A percentile compares a stretch with the other conserved stretches of the same genome.
phyloP scores from a whole-genome alignment of 2,888 invertebrate genomes.

The Catocala nupta region DNA sequence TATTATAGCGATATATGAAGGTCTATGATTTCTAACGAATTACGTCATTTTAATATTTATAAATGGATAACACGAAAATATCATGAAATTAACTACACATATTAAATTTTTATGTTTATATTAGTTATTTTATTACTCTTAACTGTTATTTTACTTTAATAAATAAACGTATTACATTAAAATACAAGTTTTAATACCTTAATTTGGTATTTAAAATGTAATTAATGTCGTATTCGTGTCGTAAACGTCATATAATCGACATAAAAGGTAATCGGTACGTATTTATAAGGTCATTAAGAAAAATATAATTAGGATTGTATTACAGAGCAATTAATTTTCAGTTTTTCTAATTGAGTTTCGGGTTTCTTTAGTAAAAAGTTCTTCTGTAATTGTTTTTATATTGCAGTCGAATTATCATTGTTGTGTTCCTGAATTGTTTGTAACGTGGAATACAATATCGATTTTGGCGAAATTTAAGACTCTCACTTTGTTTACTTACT shows the following conservation, averaged over 20 bases:
- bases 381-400: background rate
- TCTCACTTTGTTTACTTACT: too few species aligned
- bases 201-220: conserved; percentile 18
- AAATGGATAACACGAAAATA: background rate
- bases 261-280: conserved; percentile 5
- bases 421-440: too few species aligned
- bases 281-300: conserved; percentile 17
- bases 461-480: too few species aligned
- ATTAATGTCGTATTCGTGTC: conserved; percentile 23
- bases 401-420: background rate
- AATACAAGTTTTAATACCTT: conserved; percentile 18
- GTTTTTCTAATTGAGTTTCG: conserved; percentile 18
- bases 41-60: background rate
- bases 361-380: conserved; percentile 12
- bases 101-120: conserved; percentile 6
- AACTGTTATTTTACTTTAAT: conserved; percentile 13
- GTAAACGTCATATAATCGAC: conserved; percentile 16
- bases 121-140: conserved; percentile 6
- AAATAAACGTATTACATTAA: conserved; percentile 17
- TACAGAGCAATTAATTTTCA: conserved; percentile 17
- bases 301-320: conserved; percentile 18
- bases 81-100: conserved; percentile 8
- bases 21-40: too few species aligned
- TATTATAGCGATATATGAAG: too few species aligned
- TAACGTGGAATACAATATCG: too few species aligned